These are phyloP conservation scores for Lordiphosa fenestrarum DNA, from an alignment of 2,888 invertebrate genomes.

Conservation along the genomic window DNA sequence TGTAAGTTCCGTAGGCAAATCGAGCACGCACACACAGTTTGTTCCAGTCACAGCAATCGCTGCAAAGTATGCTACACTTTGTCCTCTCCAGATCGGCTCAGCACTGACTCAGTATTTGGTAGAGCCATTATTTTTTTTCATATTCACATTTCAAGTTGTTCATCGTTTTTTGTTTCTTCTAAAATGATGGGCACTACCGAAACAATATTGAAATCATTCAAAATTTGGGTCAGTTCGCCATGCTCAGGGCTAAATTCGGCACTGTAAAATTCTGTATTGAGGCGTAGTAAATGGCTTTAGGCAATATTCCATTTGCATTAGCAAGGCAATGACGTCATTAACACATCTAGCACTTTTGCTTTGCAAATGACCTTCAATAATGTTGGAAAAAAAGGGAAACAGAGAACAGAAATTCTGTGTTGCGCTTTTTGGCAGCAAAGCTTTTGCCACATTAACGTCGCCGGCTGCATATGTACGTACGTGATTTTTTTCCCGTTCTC, in stretches of 20 bases:
- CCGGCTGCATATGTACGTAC: constrained; percentile 32
- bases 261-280: too few species aligned
- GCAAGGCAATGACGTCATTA: constrained; percentile 48
- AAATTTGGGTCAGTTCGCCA: too few species aligned
- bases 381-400: neutral
- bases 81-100: neutral
- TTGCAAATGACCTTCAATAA: constrained; percentile 40
- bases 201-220: too few species aligned
- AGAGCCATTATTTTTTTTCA: too few species aligned
- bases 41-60: neutral
- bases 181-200: too few species aligned
- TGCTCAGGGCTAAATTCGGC: too few species aligned
- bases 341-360: constrained; percentile 22
- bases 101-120: constrained; percentile 16
- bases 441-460: constrained; percentile 59
- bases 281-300: constrained; percentile 10
- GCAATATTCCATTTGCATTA: constrained; percentile 36
- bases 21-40: constrained; percentile 35
- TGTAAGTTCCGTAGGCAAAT: constrained; percentile 17
- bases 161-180: too few species aligned
- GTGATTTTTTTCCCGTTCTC: constrained; percentile 27
- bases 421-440: constrained; percentile 30
- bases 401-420: constrained; percentile 19
- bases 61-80: too few species aligned
- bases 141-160: too few species aligned